These are phyloP conservation scores for Pseudorhombus dupliciocellatus DNA, from an alignment of 2,113 vertebrate species.

Conservation along the genomic window DNA sequence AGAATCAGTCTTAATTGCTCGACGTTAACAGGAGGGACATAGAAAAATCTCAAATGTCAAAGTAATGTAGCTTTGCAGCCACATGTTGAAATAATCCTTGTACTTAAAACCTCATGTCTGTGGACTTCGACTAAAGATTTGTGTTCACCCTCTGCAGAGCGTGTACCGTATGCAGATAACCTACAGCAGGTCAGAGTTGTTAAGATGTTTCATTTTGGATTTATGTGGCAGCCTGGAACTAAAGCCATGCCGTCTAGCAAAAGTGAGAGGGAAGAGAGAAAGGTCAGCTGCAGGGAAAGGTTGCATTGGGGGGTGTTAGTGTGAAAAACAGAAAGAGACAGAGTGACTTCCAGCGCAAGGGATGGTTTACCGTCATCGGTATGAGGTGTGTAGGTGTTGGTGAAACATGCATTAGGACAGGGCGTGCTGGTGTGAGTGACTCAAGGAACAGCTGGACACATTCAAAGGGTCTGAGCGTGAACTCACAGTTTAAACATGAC, in stretches of 20 bases:
- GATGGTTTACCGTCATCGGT: slow-evolving; percentile 37
- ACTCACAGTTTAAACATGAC: slow-evolving; percentile 63
- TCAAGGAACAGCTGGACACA: slow-evolving; percentile 60
- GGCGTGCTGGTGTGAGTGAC: slow-evolving; percentile 51
- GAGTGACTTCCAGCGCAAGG: slow-evolving; percentile 2
- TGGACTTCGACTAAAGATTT: not conserved
- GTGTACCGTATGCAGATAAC: not conserved
- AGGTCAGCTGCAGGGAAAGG: slow-evolving; percentile 8
- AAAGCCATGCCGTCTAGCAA: not conserved
- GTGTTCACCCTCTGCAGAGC: not conserved
- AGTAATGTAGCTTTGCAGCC: not conserved
- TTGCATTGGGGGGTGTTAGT: not conserved
- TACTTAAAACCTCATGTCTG: not conserved
- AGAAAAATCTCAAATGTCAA: too few species aligned
- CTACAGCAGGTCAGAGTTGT: not conserved
- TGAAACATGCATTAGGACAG: slow-evolving; percentile 31
- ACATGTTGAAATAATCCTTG: not conserved
- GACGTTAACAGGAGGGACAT: too few species aligned
- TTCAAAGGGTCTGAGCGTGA: slow-evolving; percentile 48
- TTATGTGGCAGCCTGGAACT: not conserved
- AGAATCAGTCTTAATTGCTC: too few species aligned
- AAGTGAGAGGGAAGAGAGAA: not conserved
- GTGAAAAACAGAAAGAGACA: slow-evolving; percentile 26
- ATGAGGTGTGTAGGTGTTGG: slow-evolving; percentile 44
- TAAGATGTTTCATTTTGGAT: slow-evolving; percentile 1